Percentiles rank a stretch among this genome's conserved stretches.
Conservation (phyloP, 2,888 invertebrate species). For the Ypsolopha sequella region DNA sequence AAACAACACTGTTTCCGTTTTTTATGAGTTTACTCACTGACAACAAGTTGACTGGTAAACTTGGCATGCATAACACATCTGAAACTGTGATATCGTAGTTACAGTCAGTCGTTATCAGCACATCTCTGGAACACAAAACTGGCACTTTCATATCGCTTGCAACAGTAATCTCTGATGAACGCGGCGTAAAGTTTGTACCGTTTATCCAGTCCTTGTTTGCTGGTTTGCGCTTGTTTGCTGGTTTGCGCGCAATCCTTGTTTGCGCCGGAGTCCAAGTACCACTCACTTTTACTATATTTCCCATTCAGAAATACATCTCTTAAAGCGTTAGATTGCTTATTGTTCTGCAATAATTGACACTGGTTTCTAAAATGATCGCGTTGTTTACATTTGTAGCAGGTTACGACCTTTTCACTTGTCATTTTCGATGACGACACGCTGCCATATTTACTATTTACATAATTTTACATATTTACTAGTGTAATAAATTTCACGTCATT, state of each 20-base stretch:
- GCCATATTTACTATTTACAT: too few relatives aligned
- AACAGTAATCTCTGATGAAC: background rate
- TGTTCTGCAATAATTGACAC: conserved; percentile 2
- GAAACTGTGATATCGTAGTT: conserved; percentile 3
- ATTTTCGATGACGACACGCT: too few relatives aligned
- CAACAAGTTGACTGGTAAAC: conserved; percentile 5
- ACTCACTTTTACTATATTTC: conserved; percentile 3
- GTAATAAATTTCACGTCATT: too few relatives aligned
- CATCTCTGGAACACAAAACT: conserved; percentile 5
- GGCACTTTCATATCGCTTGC: conserved; percentile 4
- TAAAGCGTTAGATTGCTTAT: conserved; percentile 8
- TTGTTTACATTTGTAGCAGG: background rate
- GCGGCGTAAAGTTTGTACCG: background rate
- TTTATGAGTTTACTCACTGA: conserved; percentile 7
- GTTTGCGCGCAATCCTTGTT: too few relatives aligned
- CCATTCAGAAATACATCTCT: conserved; percentile 8
- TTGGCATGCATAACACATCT: conserved; percentile 8
- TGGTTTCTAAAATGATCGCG: conserved; percentile 5
- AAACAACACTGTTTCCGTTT: conserved; percentile 7
- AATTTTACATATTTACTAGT: too few relatives aligned
- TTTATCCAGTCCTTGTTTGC: too few relatives aligned
- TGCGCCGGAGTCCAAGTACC: conserved; percentile 8
- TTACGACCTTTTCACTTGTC: background rate
- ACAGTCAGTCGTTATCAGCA: conserved; percentile 4
- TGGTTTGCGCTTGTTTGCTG: too few relatives aligned